Evolutionary conservation across 2,113 vertebrate genomes (phyloP), one percentile per base, ranked within the genome.

Genomic region (Indicator indicator): DNA sequence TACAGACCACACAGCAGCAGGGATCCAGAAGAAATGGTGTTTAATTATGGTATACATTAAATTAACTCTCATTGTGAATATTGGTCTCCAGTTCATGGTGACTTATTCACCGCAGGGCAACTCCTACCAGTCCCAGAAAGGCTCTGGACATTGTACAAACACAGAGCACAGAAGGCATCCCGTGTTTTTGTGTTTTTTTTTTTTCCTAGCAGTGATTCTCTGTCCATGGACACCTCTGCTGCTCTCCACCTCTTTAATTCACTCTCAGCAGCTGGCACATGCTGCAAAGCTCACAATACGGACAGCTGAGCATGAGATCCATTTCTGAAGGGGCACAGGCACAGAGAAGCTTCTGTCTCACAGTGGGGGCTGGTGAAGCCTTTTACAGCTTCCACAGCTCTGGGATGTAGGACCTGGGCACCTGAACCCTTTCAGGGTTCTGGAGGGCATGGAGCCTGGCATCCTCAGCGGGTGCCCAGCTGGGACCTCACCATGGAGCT

Each of bases 21-120:
- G 9, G 27, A 62, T 30, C 83, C 46, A 28, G 62, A 90, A 91
- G 69, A 94, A 94, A 88, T 14, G 62, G 73, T 63, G 15, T 97
- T 97, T 97, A 97, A 97, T 97, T 95, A 95, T 55, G 90, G 91
- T 95, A 40, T 97, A 96, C 96, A 97, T 97, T 95, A 96, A 97
- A 97, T 95, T 94, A 95, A 83, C 88, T 46, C 85, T 78, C 69
- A 93, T 88, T 93, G 91, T 36, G 80, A 75, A 54, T 78, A 91
- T 78, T 44, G 21, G 36, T 58, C 44, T 91, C 85, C 54, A 36
- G 7, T 62, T 86, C 69, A 4, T 16, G 76, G 15, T 42, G 79
- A 65, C 54, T 89, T 72, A 17, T 24, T 93, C 19, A 16, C 82
- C 0, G 0, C 1, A 27, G 85, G 87, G 60, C 62, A 71, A 56